Evolutionary conservation across 2,113 vertebrate genomes (phyloP).

Genomic region (Eudorcas thomsonii): DNA sequence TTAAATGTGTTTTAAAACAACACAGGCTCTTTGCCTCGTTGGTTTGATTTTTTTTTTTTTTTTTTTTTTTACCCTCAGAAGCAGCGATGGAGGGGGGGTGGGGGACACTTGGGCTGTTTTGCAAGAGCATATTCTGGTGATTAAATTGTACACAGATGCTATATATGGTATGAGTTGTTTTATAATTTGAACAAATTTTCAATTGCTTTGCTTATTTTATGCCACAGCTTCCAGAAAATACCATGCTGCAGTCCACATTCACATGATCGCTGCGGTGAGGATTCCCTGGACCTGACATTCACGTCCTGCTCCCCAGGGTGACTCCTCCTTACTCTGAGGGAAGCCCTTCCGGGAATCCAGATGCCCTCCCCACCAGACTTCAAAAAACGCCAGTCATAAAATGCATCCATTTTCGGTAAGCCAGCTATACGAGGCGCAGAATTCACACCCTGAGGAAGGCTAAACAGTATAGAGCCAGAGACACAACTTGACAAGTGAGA

Average conservation of each 20-base stretch:
- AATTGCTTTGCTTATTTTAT: slow-evolving; percentile 4
- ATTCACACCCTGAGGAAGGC: neutral
- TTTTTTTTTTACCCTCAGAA: neutral
- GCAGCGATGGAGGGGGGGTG: neutral
- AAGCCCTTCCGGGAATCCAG: neutral
- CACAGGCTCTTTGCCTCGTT: neutral
- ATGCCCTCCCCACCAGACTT: neutral
- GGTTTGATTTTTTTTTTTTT: neutral
- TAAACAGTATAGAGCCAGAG: neutral
- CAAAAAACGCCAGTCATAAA: neutral
- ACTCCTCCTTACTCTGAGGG: neutral
- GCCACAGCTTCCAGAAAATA: neutral
- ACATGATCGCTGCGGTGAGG: neutral
- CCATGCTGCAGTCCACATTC: neutral
- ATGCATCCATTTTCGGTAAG: neutral
- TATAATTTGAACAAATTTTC: neutral
- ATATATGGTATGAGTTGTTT: neutral
- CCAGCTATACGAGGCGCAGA: neutral
- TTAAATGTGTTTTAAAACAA: slow-evolving; percentile 16
- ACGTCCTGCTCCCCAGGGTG: neutral
- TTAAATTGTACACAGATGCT: neutral
- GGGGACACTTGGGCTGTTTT: neutral
- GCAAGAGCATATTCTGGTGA: neutral
- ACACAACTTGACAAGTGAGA: neutral
- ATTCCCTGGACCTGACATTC: neutral